A percentile compares a stretch with the other conserved stretches of the same genome.
These are phyloP conservation scores for Galago senegalensis DNA, from an alignment of 2,797 vertebrate species.

Conservation along the genomic window DNA sequence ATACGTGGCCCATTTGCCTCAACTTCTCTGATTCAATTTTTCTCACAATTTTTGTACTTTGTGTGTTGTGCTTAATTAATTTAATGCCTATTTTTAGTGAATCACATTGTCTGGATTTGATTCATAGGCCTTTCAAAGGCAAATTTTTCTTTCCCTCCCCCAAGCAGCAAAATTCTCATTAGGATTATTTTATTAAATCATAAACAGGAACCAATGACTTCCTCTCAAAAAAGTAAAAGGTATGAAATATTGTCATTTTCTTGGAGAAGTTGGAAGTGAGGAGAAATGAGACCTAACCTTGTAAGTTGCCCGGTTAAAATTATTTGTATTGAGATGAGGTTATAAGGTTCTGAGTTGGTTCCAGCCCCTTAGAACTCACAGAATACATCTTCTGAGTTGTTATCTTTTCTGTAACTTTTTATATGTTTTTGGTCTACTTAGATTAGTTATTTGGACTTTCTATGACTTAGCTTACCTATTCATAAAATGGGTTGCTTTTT, in stretches of 20 bases:
- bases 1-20: not conserved
- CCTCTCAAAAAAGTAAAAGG: not conserved
- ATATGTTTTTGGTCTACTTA: conserved; percentile 14
- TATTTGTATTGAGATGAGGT: not conserved
- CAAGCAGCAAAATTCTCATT: conserved; percentile 20
- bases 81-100: conserved; percentile 31
- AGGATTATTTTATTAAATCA: conserved; percentile 58
- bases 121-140: conserved; percentile 17
- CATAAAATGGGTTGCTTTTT: conserved; percentile 37
- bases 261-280: not conserved
- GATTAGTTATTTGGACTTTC: conserved; percentile 19
- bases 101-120: conserved; percentile 39
- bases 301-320: not conserved
- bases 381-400: not conserved
- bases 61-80: not conserved
- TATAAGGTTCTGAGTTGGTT: not conserved
- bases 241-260: not conserved
- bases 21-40: not conserved
- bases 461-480: not conserved
- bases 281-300: conserved; percentile 13
- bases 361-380: not conserved
- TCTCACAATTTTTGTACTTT: not conserved
- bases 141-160: not conserved
- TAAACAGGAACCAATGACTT: not conserved
- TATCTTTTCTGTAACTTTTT: conserved; percentile 15